phyloP scores from a whole-genome alignment of 35 echinoderm and acorn worm species.

The Ophiothrix spiculata region DNA sequence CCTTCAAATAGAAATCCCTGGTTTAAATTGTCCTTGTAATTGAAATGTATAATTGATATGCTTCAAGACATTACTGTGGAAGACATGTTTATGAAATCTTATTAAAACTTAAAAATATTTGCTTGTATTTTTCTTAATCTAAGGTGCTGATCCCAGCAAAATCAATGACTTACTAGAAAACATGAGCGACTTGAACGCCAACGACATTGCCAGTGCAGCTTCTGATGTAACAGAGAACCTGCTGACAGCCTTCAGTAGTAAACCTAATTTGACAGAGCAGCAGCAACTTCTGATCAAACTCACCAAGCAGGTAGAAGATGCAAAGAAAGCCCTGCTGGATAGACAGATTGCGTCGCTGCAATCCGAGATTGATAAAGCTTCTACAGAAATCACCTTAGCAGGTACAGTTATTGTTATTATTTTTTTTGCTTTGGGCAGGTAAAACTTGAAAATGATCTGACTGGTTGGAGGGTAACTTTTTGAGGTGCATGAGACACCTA shows the following conservation, averaged over 20 bases:
- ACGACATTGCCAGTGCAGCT: conserved; percentile 69
- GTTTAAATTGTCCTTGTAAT: no score
- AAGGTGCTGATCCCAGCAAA: conserved; percentile 12
- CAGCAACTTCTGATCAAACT: conserved; percentile 82
- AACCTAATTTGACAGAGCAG: conserved; percentile 75
- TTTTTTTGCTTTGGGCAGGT: no score
- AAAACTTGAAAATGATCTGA: no score
- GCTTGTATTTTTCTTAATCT: neutral
- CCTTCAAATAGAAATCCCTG: no score
- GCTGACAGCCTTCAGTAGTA: conserved; percentile 59
- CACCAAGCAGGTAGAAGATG: conserved; percentile 89
- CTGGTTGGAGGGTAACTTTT: no score
- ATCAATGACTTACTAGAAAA: conserved; percentile 56
- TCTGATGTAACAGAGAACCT: conserved; percentile 75
- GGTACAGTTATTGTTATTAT: no score
- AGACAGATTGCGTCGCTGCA: conserved; percentile 90
- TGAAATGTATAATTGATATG: no score
- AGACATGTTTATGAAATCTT: no score
- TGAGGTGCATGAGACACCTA: no score
- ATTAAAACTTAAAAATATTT: no score
- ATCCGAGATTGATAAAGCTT: conserved; percentile 77
- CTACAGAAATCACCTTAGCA: conserved; percentile 47
- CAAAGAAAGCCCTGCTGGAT: conserved; percentile 94
- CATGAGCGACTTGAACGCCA: conserved; percentile 37
- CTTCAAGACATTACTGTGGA: no score